Conservation (phyloP, 2,888 invertebrate genomes). For the Phorcus lineatus region DNA sequence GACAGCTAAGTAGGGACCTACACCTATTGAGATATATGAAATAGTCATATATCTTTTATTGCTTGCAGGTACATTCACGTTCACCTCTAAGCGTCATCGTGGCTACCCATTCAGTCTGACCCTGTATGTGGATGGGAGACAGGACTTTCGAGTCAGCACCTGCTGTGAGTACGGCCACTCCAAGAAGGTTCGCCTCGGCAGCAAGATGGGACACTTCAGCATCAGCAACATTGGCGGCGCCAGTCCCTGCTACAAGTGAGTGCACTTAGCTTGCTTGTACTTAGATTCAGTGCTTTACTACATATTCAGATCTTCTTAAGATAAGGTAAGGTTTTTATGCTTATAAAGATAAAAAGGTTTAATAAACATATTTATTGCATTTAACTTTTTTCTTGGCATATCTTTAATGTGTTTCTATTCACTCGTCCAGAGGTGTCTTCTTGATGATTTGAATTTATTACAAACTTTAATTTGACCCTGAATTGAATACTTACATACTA, state of each 20-base stretch:
- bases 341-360: no score
- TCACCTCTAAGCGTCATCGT: constrained; percentile 74
- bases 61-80: constrained; percentile 73
- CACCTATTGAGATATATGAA: no score
- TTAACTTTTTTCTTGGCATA: no score
- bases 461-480: no score
- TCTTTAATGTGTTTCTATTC: no score
- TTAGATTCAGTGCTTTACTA: background rate
- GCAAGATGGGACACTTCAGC: constrained; percentile 75
- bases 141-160: constrained; percentile 75
- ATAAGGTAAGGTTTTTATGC: no score
- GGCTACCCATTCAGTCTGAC: constrained; percentile 76
- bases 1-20: no score
- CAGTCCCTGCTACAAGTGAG: constrained; percentile 72
- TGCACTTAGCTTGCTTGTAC: background rate
- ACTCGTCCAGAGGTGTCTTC: no score
- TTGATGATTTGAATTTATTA: no score
- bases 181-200: constrained; percentile 73
- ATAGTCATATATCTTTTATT: background rate
- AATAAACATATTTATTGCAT: no score
- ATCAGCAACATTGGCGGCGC: constrained; percentile 72
- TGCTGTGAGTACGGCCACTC: constrained; percentile 77
- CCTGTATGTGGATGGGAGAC: constrained; percentile 75
- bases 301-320: no score
- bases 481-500: no score